Base-by-base conservation (phyloP, 2,797 vertebrate genomes). In the Rhabdomys pumilio region DNA sequence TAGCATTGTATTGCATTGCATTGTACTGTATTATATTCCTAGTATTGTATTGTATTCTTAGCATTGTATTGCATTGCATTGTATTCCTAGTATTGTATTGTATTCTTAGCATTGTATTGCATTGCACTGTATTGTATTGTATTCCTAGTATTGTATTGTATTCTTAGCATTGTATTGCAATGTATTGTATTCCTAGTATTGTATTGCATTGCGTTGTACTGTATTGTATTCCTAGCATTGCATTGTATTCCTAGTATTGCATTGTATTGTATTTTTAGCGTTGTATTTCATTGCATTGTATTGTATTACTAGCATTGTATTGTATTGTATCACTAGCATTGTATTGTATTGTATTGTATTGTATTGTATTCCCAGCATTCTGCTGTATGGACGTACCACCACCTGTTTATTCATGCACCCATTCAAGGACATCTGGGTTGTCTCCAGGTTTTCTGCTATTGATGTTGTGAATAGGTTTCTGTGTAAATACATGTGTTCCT, bases 391-490 rank as follows among this genome's bases (percentile, higher is more conserved):
- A 13, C 0, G 2, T 20, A 22, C 38, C 77, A 24, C 29, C 31
- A 9, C 69, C 69, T 77, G 12, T 72, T 79, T 79, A 41, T 61
- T 67, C 1, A 6, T 20, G 19, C 22, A 82, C 1, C 22, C 24
- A 9, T 1, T 72, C 41, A 61, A 72, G 38, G 63, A 81, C 61
- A 38, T 41, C 50, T 61, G 19, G n/a, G 41, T 14, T 77, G 50
- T 94, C 89, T 90, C 75, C 19, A n/a, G n/a, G 55, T 59, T 84
- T 94, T 69, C 69, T 63, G 47, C 63, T 63, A 41, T 80, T 61
- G 73, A 79, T 5, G 19, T 65, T 59, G 41, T 67, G n/a, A 59
- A 82, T 19, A 86, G 75, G 79, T 95, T 91, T 94, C 75, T 55
- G 38, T 89, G 57, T 79, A 88, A 94, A 83, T 31, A 9, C 15